Percentiles rank a stretch among this genome's conserved stretches.
Conservation (phyloP, 2,113 vertebrate species). For the Hylia prasina region DNA sequence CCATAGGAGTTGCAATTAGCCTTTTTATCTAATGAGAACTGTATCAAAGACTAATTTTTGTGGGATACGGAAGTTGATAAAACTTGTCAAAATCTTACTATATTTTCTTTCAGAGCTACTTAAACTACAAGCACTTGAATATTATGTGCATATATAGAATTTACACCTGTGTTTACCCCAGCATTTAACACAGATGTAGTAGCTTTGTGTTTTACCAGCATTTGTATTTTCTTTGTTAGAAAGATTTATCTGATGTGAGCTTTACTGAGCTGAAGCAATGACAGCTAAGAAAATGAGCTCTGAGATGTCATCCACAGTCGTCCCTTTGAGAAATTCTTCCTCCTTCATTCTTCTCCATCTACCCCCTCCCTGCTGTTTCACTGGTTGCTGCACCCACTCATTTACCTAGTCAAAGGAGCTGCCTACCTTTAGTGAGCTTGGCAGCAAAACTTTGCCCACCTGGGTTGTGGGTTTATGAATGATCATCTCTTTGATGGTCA, state of each 20-base stretch:
- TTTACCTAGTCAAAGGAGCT: not conserved
- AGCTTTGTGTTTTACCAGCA: not conserved
- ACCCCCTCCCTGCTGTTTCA: not conserved
- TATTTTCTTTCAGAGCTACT: not conserved
- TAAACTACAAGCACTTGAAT: not conserved
- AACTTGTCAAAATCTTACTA: not conserved
- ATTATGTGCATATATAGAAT: not conserved
- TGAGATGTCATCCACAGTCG: not conserved
- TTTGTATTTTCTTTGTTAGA: not conserved
- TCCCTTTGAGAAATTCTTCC: not conserved
- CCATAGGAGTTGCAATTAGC: not conserved
- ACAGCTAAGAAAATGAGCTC: not conserved
- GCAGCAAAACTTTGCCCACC: not conserved
- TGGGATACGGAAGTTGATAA: not conserved
- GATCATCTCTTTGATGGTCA: not conserved
- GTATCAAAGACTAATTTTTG: not conserved
- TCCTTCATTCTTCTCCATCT: not conserved
- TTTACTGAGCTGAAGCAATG: not conserved
- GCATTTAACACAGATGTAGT: not conserved
- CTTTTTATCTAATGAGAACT: not conserved
- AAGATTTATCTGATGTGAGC: not conserved
- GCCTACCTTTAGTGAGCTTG: not conserved
- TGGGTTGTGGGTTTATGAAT: rapidly evolving
- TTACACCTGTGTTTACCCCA: not conserved
- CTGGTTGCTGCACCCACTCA: not conserved